Conservation (phyloP, 2,797 vertebrate species). For the Malurus leucopterus region DNA sequence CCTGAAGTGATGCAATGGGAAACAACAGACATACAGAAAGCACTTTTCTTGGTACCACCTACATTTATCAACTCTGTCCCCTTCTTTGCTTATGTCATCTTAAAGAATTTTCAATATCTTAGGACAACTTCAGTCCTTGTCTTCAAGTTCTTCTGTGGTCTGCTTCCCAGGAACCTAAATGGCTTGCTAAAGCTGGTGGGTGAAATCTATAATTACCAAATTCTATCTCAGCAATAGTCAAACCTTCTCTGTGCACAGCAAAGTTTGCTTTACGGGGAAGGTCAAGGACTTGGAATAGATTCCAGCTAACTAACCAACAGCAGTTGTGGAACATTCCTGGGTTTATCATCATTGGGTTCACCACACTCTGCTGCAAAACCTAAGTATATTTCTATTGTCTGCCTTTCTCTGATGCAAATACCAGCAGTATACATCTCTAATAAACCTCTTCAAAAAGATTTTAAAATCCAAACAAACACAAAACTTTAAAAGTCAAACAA, state of each 20-base stretch:
- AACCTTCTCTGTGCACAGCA: background rate
- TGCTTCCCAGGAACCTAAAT: background rate
- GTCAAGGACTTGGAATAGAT: background rate
- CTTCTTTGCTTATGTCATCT: background rate
- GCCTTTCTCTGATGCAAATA: background rate
- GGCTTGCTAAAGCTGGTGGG: background rate
- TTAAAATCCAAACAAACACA: background rate
- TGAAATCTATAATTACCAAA: background rate
- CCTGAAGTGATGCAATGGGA: background rate
- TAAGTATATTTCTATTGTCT: background rate
- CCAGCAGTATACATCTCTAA: background rate
- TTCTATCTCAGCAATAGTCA: background rate
- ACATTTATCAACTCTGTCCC: background rate
- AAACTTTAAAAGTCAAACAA: background rate
- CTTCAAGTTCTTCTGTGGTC: background rate
- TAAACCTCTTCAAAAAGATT: background rate
- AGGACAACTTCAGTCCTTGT: background rate
- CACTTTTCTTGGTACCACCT: background rate
- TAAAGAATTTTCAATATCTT: background rate
- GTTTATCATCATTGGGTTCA: background rate
- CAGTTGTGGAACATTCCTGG: background rate
- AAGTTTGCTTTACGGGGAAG: background rate
- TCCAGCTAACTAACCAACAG: background rate
- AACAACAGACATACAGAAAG: background rate
- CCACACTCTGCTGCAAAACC: background rate